Conservation (phyloP, 2,113 vertebrate genomes). For the Emydocephalus ijimae region DNA sequence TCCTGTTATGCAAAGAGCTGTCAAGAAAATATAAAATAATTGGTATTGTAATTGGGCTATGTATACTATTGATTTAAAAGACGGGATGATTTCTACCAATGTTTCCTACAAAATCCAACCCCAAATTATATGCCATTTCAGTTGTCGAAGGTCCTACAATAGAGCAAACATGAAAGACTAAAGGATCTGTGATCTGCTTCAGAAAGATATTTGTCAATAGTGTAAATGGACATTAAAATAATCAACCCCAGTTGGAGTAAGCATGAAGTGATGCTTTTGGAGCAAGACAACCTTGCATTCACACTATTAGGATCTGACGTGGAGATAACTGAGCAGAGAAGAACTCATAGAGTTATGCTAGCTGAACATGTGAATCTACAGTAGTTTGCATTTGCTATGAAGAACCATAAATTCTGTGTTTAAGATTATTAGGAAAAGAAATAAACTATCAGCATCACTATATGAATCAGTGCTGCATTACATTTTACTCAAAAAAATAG, state of each 20-base stretch:
- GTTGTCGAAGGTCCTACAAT: background rate
- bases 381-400: background rate
- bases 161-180: background rate
- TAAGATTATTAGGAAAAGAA: background rate
- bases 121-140: background rate
- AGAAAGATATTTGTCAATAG: background rate
- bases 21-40: background rate
- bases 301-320: background rate
- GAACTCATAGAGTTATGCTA: background rate
- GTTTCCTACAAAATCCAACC: background rate
- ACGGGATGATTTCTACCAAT: background rate
- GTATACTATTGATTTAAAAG: background rate
- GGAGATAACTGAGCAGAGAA: background rate
- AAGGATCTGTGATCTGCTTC: background rate
- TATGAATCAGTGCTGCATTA: background rate
- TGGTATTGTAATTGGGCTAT: too few species aligned
- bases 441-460: background rate
- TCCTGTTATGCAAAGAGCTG: background rate
- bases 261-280: background rate
- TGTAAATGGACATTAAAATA: background rate
- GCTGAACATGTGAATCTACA: background rate
- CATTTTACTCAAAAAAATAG: background rate
- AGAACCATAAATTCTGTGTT: background rate
- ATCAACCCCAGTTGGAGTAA: background rate
- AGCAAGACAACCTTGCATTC: background rate